A percentile compares a stretch with the other conserved stretches of the same genome.
Conservation (phyloP, 2,797 vertebrate species). For the Leuciscus waleckii region DNA sequence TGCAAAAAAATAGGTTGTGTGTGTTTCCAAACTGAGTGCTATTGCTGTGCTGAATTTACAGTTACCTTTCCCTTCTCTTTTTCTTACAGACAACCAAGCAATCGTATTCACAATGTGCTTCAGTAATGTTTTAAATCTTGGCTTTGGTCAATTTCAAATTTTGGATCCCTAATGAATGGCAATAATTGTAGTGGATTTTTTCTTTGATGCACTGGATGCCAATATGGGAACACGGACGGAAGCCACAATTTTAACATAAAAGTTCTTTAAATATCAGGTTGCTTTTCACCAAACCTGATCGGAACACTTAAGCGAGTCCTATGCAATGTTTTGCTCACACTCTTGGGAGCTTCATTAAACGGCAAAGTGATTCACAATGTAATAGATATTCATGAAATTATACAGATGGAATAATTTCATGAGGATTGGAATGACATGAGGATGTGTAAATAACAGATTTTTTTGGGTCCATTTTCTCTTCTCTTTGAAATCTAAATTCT, state of each 20-base stretch:
- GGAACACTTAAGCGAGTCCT: background rate
- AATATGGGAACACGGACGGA: background rate
- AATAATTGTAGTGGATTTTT: background rate
- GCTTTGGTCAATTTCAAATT: background rate
- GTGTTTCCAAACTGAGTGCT: background rate
- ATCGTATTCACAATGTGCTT: background rate
- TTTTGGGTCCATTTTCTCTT: background rate
- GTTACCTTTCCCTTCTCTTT: background rate
- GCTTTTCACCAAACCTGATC: background rate
- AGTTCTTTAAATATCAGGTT: background rate
- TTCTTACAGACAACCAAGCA: background rate
- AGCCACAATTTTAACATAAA: background rate
- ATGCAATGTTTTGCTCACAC: background rate
- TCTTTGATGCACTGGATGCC: background rate
- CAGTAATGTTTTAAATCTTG: background rate
- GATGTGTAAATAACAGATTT: background rate
- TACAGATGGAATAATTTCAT: background rate
- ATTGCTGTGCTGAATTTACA: background rate
- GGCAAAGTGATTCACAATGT: background rate
- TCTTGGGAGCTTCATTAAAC: background rate
- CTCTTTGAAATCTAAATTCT: slow-evolving; percentile 4
- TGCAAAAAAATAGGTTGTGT: background rate
- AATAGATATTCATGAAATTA: background rate
- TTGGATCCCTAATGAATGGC: background rate
- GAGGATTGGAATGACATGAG: background rate